Evolutionary conservation across 2,797 vertebrate species (phyloP).

Genomic region (Ctenochaetus hawaiiensis): DNA sequence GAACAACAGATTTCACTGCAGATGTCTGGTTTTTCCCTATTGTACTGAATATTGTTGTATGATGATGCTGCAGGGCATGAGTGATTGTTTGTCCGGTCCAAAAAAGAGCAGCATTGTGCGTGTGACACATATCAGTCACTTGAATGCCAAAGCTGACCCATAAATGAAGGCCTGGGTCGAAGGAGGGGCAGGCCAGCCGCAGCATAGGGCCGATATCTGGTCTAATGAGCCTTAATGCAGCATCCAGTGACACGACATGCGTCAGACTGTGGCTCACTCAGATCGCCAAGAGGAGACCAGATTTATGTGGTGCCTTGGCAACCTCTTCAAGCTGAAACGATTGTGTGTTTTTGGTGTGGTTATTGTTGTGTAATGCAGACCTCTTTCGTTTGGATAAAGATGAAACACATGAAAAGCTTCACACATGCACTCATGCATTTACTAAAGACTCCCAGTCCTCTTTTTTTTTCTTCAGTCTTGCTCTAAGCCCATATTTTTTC

Average conservation of each 20-base stretch:
- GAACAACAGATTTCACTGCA: slow-evolving; percentile 53
- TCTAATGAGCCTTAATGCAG: slow-evolving; percentile 50
- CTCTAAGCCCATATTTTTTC: not conserved
- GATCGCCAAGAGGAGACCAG: slow-evolving; percentile 10
- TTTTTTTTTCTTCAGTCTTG: not conserved
- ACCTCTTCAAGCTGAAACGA: slow-evolving; percentile 23
- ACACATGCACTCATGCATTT: not conserved
- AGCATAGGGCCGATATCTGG: slow-evolving; percentile 54
- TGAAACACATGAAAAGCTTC: slow-evolving; percentile 26
- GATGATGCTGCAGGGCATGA: slow-evolving; percentile 44
- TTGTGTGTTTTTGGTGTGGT: slow-evolving; percentile 10
- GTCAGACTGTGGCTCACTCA: slow-evolving; percentile 25
- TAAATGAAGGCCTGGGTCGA: slow-evolving; percentile 67
- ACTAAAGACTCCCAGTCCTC: not conserved
- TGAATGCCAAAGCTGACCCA: slow-evolving; percentile 73
- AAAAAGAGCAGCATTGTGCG: slow-evolving; percentile 73
- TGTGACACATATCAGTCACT: slow-evolving; percentile 71
- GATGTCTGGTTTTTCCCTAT: slow-evolving; percentile 20
- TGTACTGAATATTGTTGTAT: slow-evolving; percentile 37
- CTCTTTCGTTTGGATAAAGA: slow-evolving; percentile 21
- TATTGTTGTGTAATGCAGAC: slow-evolving; percentile 27
- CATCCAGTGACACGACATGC: slow-evolving; percentile 26
- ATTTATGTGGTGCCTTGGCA: not conserved
- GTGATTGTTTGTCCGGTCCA: slow-evolving; percentile 47
- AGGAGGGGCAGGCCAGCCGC: slow-evolving; percentile 41